Evolutionary conservation across 2,113 vertebrate genomes (phyloP).

Genomic region (Agapornis roseicollis): DNA sequence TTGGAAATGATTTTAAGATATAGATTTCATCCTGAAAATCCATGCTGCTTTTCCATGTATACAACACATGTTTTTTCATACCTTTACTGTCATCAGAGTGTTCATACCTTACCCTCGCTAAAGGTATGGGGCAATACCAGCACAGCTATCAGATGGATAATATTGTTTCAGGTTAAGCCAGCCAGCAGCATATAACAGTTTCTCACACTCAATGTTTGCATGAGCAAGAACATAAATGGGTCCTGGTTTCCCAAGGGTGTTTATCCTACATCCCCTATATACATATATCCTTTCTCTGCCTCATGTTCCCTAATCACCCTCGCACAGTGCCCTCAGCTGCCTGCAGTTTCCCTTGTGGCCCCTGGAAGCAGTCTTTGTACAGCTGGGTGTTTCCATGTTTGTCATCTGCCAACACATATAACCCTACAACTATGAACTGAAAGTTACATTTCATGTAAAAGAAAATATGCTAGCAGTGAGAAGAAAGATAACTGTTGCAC

Average conservation of each 20-base stretch:
- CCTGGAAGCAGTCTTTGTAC: not conserved
- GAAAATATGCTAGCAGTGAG: not conserved
- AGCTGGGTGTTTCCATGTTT: not conserved
- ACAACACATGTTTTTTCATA: not conserved
- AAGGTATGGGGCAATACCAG: not conserved
- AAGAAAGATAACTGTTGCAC: not conserved
- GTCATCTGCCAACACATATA: not conserved
- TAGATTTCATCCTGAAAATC: not conserved
- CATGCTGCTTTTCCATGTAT: not conserved
- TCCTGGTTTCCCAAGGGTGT: not conserved
- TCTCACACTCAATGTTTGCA: not conserved
- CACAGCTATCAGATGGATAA: not conserved
- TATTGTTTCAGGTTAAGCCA: not conserved
- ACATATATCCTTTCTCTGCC: not conserved
- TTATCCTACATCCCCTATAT: not conserved
- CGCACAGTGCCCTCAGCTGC: not conserved
- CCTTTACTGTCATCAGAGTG: not conserved
- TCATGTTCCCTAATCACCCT: not conserved
- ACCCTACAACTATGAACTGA: accelerated
- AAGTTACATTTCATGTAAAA: not conserved
- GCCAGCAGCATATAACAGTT: not conserved
- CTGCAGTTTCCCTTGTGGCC: not conserved
- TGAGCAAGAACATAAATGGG: not conserved
- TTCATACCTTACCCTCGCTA: not conserved
- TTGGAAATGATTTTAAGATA: not conserved